phyloP scores from a whole-genome alignment of 2,888 invertebrate species.

The Encarsia formosa region DNA sequence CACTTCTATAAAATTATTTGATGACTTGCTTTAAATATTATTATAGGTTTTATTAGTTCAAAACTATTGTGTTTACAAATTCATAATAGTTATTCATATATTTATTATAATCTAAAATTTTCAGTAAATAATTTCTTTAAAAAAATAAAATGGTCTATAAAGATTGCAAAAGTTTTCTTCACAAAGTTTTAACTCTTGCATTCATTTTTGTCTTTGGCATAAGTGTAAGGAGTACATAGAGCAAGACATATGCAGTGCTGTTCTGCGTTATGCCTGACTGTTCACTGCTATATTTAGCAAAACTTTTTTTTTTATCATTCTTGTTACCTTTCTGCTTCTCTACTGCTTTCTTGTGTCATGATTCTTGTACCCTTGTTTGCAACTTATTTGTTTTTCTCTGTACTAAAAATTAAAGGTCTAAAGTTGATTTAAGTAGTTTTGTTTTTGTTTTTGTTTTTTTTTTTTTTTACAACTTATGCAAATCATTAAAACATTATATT shows the following conservation, averaged over 20 bases:
- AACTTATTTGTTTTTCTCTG: not conserved
- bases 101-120: not conserved
- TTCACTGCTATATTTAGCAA: conserved; percentile 44
- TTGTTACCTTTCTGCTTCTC: conserved; percentile 32
- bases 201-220: conserved; percentile 12
- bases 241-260: conserved; percentile 26
- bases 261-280: conserved; percentile 33
- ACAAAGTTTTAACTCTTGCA: conserved; percentile 28
- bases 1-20: too few relatives aligned
- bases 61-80: too few relatives aligned
- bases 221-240: conserved; percentile 17
- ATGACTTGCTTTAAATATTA: too few relatives aligned
- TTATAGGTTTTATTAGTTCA: too few relatives aligned
- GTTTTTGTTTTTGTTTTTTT: too few relatives aligned
- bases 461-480: too few relatives aligned
- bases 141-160: too few relatives aligned
- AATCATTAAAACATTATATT: too few relatives aligned
- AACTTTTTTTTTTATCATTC: conserved; percentile 36
- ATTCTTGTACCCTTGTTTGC: conserved; percentile 7
- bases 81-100: too few relatives aligned
- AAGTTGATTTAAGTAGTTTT: too few relatives aligned
- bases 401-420: not conserved
- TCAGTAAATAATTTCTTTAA: not conserved
- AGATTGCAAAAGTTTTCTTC: too few relatives aligned
- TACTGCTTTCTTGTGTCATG: conserved; percentile 7